Percentiles rank a stretch among this genome's conserved stretches.
Conservation (phyloP, 2,113 vertebrate genomes). For the Melanerpes aurifrons region DNA sequence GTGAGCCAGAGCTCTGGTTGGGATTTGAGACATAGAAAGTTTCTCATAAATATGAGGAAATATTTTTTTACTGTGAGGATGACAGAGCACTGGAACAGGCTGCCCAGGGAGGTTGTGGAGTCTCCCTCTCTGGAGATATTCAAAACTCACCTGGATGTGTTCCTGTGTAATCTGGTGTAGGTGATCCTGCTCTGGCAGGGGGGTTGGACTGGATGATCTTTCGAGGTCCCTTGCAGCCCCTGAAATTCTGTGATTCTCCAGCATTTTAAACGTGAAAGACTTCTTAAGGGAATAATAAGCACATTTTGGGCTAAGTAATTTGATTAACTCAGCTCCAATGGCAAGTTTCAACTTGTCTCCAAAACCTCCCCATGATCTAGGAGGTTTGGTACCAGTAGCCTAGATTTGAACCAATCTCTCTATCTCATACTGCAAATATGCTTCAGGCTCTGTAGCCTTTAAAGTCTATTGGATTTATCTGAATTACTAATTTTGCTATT, state of each 20-base stretch:
- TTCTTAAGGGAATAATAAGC: not conserved
- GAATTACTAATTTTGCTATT: slow-evolving; percentile 31
- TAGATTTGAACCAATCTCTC: not conserved
- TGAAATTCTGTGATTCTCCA: not conserved
- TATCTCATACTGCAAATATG: not conserved
- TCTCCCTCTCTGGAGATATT: too few relatives aligned
- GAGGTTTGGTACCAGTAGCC: not conserved
- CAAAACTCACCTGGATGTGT: too few relatives aligned
- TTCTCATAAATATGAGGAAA: too few relatives aligned
- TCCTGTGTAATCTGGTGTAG: too few relatives aligned
- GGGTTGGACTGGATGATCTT: too few relatives aligned
- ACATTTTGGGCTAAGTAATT: not conserved
- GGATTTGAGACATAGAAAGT: too few relatives aligned
- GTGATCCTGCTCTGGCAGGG: too few relatives aligned
- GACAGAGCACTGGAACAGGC: too few relatives aligned
- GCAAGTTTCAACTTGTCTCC: not conserved
- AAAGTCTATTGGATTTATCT: not conserved
- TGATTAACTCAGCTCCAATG: slow-evolving; percentile 9
- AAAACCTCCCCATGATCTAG: not conserved
- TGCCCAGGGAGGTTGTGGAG: too few relatives aligned
- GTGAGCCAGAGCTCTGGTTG: not conserved
- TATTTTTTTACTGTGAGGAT: too few relatives aligned
- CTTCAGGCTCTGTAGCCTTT: not conserved
- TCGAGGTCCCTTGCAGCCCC: too few relatives aligned
- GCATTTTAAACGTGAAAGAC: not conserved